phyloP scores from a whole-genome alignment of 2,113 vertebrate species.

The Prunella himalayana region DNA sequence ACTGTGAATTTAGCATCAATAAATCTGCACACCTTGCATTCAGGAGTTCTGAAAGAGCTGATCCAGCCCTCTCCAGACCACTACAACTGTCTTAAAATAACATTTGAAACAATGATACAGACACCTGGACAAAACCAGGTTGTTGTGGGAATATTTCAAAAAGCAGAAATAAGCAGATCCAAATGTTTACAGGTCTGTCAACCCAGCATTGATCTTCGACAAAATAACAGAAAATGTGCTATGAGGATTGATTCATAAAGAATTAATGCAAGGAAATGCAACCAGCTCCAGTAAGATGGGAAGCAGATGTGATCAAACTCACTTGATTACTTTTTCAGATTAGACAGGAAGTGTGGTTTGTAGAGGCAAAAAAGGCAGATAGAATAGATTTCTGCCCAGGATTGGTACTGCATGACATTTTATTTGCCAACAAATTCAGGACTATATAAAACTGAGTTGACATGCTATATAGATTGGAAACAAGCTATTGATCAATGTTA shows the following conservation, averaged over 20 bases:
- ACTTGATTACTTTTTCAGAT: background rate
- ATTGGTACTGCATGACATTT: background rate
- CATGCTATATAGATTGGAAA: background rate
- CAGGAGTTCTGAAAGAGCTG: background rate
- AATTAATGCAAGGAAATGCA: conserved; percentile 1
- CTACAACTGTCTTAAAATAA: background rate
- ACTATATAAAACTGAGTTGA: background rate
- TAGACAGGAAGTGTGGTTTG: background rate
- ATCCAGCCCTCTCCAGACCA: background rate
- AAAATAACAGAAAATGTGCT: background rate
- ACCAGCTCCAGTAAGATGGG: background rate
- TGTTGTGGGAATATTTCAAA: background rate
- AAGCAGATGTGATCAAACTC: background rate
- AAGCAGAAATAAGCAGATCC: background rate
- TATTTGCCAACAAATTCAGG: background rate
- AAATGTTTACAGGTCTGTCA: background rate
- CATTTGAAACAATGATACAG: background rate
- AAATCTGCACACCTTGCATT: background rate
- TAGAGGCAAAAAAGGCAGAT: background rate
- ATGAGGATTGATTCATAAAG: background rate
- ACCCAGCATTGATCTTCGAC: background rate
- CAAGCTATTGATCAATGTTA: background rate
- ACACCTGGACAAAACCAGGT: background rate
- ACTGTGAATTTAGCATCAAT: background rate
- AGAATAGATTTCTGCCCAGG: background rate